These are phyloP conservation scores for Macrotus californicus DNA, from an alignment of 2,113 vertebrate species.

Conservation along the genomic window DNA sequence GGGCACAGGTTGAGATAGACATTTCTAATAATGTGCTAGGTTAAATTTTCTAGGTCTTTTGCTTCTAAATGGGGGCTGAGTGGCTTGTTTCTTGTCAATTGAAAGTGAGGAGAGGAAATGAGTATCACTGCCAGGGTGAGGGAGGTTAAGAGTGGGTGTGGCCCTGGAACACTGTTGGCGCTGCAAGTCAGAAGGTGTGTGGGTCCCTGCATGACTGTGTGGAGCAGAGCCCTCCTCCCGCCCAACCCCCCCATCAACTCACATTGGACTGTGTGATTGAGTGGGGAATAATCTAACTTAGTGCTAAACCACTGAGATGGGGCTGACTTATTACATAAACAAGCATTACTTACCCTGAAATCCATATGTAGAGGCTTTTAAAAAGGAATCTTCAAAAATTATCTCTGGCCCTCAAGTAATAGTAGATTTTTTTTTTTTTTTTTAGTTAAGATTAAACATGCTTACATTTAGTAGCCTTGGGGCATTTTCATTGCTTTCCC, in stretches of 20 bases:
- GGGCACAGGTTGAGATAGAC: not conserved
- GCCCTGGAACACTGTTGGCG: not conserved
- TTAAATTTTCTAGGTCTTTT: not conserved
- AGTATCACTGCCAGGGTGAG: not conserved
- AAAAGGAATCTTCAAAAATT: conserved; percentile 9
- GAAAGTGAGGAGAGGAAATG: not conserved
- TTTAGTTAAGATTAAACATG: conserved; percentile 41
- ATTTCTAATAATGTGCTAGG: not conserved
- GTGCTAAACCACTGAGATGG: not conserved
- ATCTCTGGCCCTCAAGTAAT: not conserved
- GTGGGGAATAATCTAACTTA: not conserved
- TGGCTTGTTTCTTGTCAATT: not conserved
- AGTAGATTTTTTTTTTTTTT: not conserved
- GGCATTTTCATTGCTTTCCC: not conserved
- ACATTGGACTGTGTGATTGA: fast-evolving
- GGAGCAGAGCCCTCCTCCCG: not conserved
- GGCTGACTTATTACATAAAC: not conserved
- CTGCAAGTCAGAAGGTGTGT: not conserved
- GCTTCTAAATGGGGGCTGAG: not conserved
- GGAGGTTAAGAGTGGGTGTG: not conserved
- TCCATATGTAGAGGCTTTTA: not conserved
- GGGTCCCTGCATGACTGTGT: not conserved
- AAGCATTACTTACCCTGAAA: not conserved
- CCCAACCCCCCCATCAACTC: fast-evolving
- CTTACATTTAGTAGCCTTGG: not conserved